A percentile compares a stretch with the other conserved stretches of the same genome.
Evolutionary conservation across 2,797 vertebrate species (phyloP).

Genomic region (Halcyon chelicuti): DNA sequence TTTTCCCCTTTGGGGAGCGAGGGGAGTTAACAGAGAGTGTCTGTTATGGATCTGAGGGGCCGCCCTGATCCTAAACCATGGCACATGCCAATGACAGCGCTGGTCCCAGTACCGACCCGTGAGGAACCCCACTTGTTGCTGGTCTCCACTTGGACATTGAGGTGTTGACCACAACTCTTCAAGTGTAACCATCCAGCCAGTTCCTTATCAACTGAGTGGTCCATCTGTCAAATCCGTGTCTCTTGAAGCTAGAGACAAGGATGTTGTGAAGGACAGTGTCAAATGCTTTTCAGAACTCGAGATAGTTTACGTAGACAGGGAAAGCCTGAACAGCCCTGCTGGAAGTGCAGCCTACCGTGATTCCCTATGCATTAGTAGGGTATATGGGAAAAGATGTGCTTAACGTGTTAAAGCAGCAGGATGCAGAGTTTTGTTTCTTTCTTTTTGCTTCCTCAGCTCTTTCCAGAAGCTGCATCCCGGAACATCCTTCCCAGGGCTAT

Average conservation of each 20-base stretch:
- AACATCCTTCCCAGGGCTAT: background rate
- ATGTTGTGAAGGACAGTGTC: background rate
- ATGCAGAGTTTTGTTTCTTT: background rate
- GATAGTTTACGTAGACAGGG: fast-evolving
- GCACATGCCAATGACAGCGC: background rate
- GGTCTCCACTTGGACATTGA: background rate
- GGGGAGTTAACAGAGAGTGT: too few relatives aligned
- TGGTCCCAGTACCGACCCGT: background rate
- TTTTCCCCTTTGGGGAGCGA: too few relatives aligned
- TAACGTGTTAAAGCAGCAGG: background rate
- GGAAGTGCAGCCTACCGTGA: background rate
- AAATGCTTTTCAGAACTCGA: background rate
- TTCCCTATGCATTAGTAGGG: background rate
- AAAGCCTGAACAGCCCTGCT: background rate
- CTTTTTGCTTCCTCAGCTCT: background rate
- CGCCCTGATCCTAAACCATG: too few relatives aligned
- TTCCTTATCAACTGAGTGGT: background rate
- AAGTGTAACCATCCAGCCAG: background rate
- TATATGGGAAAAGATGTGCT: background rate
- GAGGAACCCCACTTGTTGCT: background rate
- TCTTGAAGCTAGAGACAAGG: background rate
- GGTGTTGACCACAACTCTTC: background rate
- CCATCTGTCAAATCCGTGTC: background rate
- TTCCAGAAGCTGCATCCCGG: background rate
- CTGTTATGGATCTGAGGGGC: too few relatives aligned